These are phyloP conservation scores for Bemisia tabaci DNA, from an alignment of 1,140 invertebrate species.

Conservation along the genomic window DNA sequence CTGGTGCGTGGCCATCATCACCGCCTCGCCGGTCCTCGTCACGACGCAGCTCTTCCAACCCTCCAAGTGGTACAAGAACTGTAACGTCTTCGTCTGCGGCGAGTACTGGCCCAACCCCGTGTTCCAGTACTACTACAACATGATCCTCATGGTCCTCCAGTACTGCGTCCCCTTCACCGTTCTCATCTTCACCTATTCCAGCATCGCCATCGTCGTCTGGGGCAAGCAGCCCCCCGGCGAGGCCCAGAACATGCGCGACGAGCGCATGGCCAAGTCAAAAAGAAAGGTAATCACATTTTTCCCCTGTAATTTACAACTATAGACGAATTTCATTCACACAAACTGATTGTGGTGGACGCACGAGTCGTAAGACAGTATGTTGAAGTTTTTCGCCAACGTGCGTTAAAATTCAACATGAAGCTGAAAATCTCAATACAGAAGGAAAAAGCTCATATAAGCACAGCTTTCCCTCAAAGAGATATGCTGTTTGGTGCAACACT, in stretches of 20 bases:
- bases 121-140: slow-evolving; percentile 53
- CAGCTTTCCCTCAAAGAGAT: too few relatives aligned
- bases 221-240: slow-evolving; percentile 72
- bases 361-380: too few relatives aligned
- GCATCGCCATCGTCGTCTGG: slow-evolving; percentile 79
- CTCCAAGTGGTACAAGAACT: slow-evolving; percentile 33
- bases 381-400: too few relatives aligned
- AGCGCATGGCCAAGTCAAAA: slow-evolving; percentile 70
- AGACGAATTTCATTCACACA: too few relatives aligned
- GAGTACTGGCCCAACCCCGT: slow-evolving; percentile 44
- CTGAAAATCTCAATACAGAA: too few relatives aligned
- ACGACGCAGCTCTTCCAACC: slow-evolving; percentile 47
- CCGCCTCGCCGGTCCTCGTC: slow-evolving; percentile 65
- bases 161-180: slow-evolving; percentile 70
- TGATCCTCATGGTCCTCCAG: slow-evolving; percentile 64
- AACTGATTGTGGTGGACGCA: too few relatives aligned
- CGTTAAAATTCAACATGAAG: too few relatives aligned
- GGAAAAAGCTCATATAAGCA: too few relatives aligned
- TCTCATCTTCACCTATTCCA: slow-evolving; percentile 74
- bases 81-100: slow-evolving; percentile 45
- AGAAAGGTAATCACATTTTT: slow-evolving; percentile 58
- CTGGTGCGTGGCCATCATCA: slow-evolving; percentile 63
- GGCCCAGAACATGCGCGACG: slow-evolving; percentile 64
- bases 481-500: too few relatives aligned
- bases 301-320: too few relatives aligned